Evolutionary conservation across 2,888 invertebrate genomes (phyloP).

Genomic region (Temnothorax ravouxi): DNA sequence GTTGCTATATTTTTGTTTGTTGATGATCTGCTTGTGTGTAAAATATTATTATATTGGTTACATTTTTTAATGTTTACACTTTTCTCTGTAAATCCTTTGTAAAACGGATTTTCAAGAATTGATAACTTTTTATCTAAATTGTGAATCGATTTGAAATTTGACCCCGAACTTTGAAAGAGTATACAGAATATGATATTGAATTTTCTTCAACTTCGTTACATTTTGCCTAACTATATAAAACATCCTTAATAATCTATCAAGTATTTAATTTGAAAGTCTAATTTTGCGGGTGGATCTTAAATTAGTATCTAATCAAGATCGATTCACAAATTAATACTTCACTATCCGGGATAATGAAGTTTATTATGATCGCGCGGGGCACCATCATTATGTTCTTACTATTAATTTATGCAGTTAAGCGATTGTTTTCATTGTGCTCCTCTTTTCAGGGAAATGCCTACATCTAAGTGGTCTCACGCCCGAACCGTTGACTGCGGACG

Average conservation of each 20-base stretch:
- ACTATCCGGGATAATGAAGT: background rate
- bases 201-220: too few relatives aligned
- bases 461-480: constrained; percentile 97
- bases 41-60: too few relatives aligned
- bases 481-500: constrained; percentile 98
- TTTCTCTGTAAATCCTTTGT: too few relatives aligned
- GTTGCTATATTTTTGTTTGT: too few relatives aligned
- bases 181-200: too few relatives aligned
- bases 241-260: constrained; percentile 23
- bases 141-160: too few relatives aligned
- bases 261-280: constrained; percentile 22
- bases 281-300: constrained; percentile 17
- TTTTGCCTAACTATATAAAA: too few relatives aligned
- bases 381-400: background rate
- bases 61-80: too few relatives aligned
- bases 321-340: constrained; percentile 27
- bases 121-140: too few relatives aligned
- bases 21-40: too few relatives aligned
- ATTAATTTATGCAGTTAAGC: constrained; percentile 16
- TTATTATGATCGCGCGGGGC: constrained; percentile 11
- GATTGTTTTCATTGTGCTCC: constrained; percentile 26
- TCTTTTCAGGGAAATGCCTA: constrained; percentile 94
- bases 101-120: too few relatives aligned
- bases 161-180: too few relatives aligned
- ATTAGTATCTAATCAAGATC: constrained; percentile 1